A percentile compares a stretch with the other conserved stretches of the same genome.
Evolutionary conservation across 2,888 invertebrate species (phyloP).

Genomic region (Dasypolia templi): DNA sequence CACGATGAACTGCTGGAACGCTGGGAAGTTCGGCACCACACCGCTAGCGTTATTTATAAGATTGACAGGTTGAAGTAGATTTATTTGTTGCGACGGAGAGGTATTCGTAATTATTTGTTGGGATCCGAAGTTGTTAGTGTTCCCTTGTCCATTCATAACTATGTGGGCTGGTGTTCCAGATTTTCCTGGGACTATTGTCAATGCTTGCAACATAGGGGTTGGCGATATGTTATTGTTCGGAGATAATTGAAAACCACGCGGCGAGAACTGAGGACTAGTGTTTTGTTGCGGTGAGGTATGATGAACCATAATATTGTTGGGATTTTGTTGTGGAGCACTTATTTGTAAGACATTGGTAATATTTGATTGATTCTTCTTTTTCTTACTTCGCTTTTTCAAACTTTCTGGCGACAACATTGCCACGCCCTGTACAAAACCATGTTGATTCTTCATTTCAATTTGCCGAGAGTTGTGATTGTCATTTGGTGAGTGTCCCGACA

Average conservation of each 20-base stretch:
- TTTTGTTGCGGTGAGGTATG: slow-evolving; percentile 87
- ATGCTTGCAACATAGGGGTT: slow-evolving; percentile 93
- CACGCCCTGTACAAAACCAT: slow-evolving; percentile 83
- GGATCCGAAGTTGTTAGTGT: slow-evolving; percentile 91
- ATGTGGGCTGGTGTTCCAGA: slow-evolving; percentile 93
- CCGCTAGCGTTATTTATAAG: slow-evolving; percentile 93
- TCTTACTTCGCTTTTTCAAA: slow-evolving; percentile 92
- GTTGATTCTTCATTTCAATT: slow-evolving; percentile 89
- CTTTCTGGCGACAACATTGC: slow-evolving; percentile 93
- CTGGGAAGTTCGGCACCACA: slow-evolving; percentile 94
- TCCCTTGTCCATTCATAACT: slow-evolving; percentile 94
- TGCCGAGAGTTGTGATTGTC: slow-evolving; percentile 86
- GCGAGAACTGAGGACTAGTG: slow-evolving; percentile 91
- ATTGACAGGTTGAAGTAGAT: slow-evolving; percentile 95
- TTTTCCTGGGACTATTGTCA: slow-evolving; percentile 94
- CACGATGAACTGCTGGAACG: slow-evolving; percentile 95
- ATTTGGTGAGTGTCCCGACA: slow-evolving; percentile 86
- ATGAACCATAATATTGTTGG: slow-evolving; percentile 91
- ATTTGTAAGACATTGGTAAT: slow-evolving; percentile 93
- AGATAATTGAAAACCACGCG: slow-evolving; percentile 94
- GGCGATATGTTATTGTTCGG: slow-evolving; percentile 92
- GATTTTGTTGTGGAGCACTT: slow-evolving; percentile 92
- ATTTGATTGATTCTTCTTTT: slow-evolving; percentile 93
- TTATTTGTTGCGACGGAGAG: slow-evolving; percentile 91
- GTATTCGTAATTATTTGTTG: slow-evolving; percentile 93